A percentile compares a stretch with the other conserved stretches of the same genome.
These are phyloP conservation scores for Chloebia gouldiae DNA, from an alignment of 2,113 vertebrate genomes.

Conservation along the genomic window DNA sequence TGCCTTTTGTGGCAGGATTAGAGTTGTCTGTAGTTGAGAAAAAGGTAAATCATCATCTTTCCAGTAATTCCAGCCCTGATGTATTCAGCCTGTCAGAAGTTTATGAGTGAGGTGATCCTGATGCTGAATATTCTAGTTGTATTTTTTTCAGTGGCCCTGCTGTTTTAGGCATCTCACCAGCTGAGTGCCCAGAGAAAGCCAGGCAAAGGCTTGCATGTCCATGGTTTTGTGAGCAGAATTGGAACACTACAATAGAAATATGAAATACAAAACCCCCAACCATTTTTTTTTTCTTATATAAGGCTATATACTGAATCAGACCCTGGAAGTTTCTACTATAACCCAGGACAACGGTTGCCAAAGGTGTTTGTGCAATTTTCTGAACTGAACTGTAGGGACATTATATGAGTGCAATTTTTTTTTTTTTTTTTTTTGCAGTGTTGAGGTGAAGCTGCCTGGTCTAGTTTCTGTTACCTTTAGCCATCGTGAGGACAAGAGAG, in stretches of 20 bases:
- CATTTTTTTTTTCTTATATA: not conserved
- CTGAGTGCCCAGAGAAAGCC: not conserved
- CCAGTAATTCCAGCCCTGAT: not conserved
- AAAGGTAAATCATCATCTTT: not conserved
- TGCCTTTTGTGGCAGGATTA: conserved; percentile 18
- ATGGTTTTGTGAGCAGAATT: not conserved
- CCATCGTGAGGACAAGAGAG: not conserved
- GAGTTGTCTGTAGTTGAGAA: not conserved
- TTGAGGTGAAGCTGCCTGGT: not conserved
- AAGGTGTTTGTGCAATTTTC: not conserved
- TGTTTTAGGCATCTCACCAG: not conserved
- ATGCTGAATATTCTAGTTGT: not conserved
- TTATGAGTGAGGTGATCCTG: not conserved
- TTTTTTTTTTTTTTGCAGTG: not conserved
- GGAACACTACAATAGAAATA: not conserved
- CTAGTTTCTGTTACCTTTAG: not conserved
- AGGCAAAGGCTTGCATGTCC: not conserved
- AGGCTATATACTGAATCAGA: not conserved
- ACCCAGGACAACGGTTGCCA: not conserved
- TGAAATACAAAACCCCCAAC: not conserved
- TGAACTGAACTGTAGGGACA: not conserved
- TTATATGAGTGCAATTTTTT: not conserved
- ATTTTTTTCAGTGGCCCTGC: not conserved
- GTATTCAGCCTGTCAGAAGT: not conserved
- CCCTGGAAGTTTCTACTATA: not conserved